Conservation (phyloP, 2,113 vertebrate genomes). For the Equus przewalskii region DNA sequence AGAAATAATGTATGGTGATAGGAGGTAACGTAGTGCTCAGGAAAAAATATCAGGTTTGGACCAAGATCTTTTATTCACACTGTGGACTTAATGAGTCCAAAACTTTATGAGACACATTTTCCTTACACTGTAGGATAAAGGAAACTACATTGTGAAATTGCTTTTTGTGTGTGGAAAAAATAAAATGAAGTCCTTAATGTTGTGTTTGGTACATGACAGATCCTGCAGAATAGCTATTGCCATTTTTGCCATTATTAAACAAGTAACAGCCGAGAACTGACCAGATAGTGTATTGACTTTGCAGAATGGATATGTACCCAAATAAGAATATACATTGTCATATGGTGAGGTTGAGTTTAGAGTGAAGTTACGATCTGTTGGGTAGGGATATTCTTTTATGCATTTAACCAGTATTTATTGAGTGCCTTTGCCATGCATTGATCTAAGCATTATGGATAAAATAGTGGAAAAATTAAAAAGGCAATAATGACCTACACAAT, state of each 20-base stretch:
- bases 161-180: neutral
- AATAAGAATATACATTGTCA: neutral
- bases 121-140: neutral
- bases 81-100: neutral
- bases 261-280: neutral
- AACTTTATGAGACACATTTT: neutral
- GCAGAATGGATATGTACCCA: neutral
- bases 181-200: neutral
- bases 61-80: neutral
- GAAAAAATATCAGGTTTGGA: neutral
- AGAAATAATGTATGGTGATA: neutral
- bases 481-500: neutral
- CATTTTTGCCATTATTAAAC: neutral
- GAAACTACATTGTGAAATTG: neutral
- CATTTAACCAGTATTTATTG: neutral
- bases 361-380: neutral
- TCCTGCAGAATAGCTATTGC: neutral
- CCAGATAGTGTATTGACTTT: neutral
- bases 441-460: neutral
- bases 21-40: neutral
- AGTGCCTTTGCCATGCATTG: neutral
- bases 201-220: neutral
- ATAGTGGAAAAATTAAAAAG: neutral
- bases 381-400: neutral
- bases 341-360: neutral